Base-by-base conservation (phyloP, 2,113 vertebrate genomes). In the Phalacrocorax carbo region DNA sequence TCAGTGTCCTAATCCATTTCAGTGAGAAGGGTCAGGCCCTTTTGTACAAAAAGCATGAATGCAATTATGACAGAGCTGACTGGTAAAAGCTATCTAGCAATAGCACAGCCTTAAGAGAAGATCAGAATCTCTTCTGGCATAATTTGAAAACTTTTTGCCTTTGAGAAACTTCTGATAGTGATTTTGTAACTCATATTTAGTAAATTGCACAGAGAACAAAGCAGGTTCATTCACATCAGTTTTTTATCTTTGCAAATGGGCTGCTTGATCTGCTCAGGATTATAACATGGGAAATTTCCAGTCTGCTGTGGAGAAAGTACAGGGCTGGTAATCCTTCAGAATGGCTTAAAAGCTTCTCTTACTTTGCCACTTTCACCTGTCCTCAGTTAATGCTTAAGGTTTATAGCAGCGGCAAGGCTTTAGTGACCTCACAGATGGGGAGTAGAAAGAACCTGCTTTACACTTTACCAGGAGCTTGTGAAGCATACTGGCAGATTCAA, bases 91-190 rank as follows among this genome's bases (percentile, higher is more conserved):
- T 40, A 42, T 82, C 58, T 42, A 48, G 17, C 79, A 82, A 92
- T 38, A 79, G 85, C n/a, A 52, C 21, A 66, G 57, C 61, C 40
- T 57, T 38, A 60, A 49, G 61, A 85, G 55, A 86, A 88, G 46
- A 82, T 26, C 22, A 29, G 32, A 51, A 52, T 86, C 18, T 90
- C 29, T 88, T 83, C 40, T 40, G 30, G 34, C 81, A 44, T 90
- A 93, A 92, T 94, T 78, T 83, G 48, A 81, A 94, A 93, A 68
- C 48, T 77, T 94, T 77, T 48, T 93, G 68, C 48, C 90, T 81
- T 95, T 90, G 60, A 80, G 55, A 73, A 93, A 73, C 57, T 93
- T 93, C 82, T 49, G 8, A 49, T 49, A 60, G 54, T 70, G 6
- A 61, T 88, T 95, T 94, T 73, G 6, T 90, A 80, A 80, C 32